Evolutionary conservation across 2,888 invertebrate species (phyloP), one percentile per base, ranked within the genome.

Genomic region (Noctua janthina): DNA sequence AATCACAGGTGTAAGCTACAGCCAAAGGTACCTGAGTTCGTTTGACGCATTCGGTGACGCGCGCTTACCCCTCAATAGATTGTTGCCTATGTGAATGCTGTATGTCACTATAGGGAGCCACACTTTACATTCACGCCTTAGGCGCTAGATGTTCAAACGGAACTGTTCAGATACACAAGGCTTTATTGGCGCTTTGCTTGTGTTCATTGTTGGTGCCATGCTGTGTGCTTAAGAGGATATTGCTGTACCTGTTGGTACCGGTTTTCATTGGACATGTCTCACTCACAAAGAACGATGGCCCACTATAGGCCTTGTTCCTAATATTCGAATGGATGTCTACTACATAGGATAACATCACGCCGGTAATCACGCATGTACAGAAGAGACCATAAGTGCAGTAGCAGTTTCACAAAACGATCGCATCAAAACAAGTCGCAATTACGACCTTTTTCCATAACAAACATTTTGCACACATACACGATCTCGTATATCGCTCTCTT

Each of bases 1-100:
- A 82, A 82, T 82, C 76, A 56, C 15, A 67, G 71, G 46, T 68
- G 67, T 68, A 62, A 69, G n/a, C 46, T 62, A 59, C 46, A 69
- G 17, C 8, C 64, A 81, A 68, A 78, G 67, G 68, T 68, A 51
- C 56, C 39, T 54, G 15, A 64, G 56, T 77, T 83, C 70, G 76
- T 86, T 83, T 83, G 76, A 83, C 15, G 39, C 43, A 59, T 59
- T 70, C 54, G 64, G 64, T 74, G 74, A 70, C 75, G 74, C 39
- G 59, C 54, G 35, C 35, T 82, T 68, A 70, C 71, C 20, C 23
- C n/a, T 83, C 62, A 76, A 83, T 82, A 70, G 39, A 75, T 46
- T 35, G 64, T 51, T 81, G 39, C 7, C 70, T 35, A 2, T 54
- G 29, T 68, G 67, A 75, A 75, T 82, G 39, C 62, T 43, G 49